Evolutionary conservation across 2,113 vertebrate species (phyloP), one percentile per base, ranked within the genome.

Genomic region (Silurus meridionalis): DNA sequence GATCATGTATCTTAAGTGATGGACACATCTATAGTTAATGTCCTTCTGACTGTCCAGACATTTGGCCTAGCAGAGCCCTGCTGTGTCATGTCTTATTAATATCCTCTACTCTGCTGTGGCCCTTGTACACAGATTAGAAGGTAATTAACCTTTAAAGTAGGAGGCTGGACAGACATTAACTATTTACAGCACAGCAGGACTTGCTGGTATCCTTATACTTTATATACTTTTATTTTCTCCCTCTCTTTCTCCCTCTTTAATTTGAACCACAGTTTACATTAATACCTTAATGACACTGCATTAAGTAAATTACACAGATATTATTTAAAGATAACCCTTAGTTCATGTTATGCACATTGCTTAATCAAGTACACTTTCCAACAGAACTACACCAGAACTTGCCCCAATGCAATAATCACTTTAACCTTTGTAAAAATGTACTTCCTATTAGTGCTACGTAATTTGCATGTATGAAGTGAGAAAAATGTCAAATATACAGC

Each of bases 61-160:
- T 83, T 86, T 88, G 87, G 89, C 88, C 91, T 87, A 83, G 87
- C 79, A 88, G 78, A 84, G 91, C 85, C 83, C 83, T 85, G 81
- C 89, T 90, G 91, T 89, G 91, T 93, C 93, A 91, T 92, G 86
- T 88, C 90, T 93, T 94, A 93, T 95, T 94, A 92, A 93, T 91
- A 90, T 92, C 85, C 88, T 78, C 80, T 48, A 90, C 85, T 90
- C 84, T 89, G 87, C 90, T 48, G 86, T 72, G 83, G 88, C 87
- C 83, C 90, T 92, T 83, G 57, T 91, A 92, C 90, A 91, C 90
- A 90, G 91, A 95, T 92, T 93, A 93, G 89, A 93, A 83, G 86
- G 85, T 89, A 93, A 94, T 94, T 94, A 94, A 95, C 93, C 92
- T 94, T 94, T 93, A 88, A 89, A 91, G 88, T 87, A 89, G 88